phyloP scores from a whole-genome alignment of 2,113 vertebrate species.

The Stercorarius parasiticus region DNA sequence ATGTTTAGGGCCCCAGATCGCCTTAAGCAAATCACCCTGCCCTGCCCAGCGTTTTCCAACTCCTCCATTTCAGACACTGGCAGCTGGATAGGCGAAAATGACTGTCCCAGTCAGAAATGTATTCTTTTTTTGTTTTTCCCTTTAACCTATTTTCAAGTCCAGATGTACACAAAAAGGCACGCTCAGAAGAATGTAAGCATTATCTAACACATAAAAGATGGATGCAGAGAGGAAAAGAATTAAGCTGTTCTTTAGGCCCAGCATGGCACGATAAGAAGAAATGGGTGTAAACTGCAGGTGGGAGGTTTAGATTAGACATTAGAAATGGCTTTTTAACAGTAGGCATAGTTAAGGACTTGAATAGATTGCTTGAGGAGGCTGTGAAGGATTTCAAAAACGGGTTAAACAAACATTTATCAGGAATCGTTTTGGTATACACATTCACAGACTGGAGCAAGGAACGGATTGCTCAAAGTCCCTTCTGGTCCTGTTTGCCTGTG shows the following conservation, averaged over 20 bases:
- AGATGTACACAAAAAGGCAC: background rate
- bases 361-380: constrained; percentile 6
- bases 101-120: background rate
- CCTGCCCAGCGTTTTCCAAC: constrained; percentile 22
- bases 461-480: background rate
- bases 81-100: background rate
- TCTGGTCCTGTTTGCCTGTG: background rate
- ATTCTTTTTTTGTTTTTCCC: background rate
- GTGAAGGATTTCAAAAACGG: constrained; percentile 2
- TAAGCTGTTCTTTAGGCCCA: constrained; percentile 36
- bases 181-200: background rate
- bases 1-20: background rate
- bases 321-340: constrained; percentile 32
- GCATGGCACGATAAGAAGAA: background rate
- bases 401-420: background rate
- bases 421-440: background rate
- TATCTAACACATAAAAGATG: background rate
- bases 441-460: background rate
- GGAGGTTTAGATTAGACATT: constrained; percentile 33
- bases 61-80: constrained; percentile 7
- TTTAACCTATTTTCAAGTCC: constrained; percentile 5
- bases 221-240: constrained; percentile 27
- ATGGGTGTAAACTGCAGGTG: constrained; percentile 56
- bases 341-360: background rate
- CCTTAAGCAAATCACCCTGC: background rate